Evolutionary conservation across 2,113 vertebrate species (phyloP).

Genomic region (Pampusana beccarii): DNA sequence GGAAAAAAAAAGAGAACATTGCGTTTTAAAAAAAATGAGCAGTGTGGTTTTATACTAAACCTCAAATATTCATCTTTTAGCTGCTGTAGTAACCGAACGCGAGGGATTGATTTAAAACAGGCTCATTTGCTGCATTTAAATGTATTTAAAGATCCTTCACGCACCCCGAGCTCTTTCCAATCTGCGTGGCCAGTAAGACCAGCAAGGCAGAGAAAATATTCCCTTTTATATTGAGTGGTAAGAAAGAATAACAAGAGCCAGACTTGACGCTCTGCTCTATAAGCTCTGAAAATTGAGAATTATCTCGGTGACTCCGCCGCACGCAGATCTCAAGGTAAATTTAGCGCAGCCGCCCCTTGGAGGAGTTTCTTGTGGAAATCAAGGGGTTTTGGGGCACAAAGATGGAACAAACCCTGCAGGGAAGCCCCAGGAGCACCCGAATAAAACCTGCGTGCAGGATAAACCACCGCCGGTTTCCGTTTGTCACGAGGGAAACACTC

Average conservation of each 20-base stretch:
- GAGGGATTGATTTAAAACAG: neutral
- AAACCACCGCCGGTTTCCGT: fast-evolving
- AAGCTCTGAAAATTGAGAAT: neutral
- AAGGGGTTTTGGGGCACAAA: neutral
- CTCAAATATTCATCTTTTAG: neutral
- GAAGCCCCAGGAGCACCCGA: fast-evolving
- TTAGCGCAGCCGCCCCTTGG: neutral
- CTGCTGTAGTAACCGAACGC: neutral
- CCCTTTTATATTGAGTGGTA: fast-evolving
- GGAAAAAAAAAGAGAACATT: conserved; percentile 18
- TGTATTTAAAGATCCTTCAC: neutral
- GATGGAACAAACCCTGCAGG: neutral
- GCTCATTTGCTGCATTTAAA: neutral
- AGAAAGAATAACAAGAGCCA: neutral
- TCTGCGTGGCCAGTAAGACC: neutral
- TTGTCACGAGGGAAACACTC: neutral
- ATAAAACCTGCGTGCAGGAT: neutral
- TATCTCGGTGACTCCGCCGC: neutral
- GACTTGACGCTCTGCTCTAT: neutral
- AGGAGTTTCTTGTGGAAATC: neutral
- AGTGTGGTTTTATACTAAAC: neutral
- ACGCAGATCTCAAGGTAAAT: neutral
- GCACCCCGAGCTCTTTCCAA: neutral
- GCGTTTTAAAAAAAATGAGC: neutral
- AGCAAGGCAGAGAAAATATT: neutral